Conservation (phyloP, 2,113 vertebrate genomes). For the Bolborhynchus lineola region DNA sequence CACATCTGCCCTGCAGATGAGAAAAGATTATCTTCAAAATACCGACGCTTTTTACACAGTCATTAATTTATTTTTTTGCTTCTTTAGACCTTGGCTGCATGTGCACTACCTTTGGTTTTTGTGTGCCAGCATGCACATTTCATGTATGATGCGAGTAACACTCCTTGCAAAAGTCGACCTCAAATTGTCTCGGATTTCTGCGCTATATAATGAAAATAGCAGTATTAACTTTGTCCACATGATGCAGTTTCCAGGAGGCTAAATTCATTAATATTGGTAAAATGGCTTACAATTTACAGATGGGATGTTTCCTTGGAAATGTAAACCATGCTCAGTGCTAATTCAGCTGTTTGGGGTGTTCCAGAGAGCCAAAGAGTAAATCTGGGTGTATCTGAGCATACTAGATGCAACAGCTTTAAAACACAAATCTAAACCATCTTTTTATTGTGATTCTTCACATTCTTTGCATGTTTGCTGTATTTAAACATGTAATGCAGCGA, state of each 20-base stretch:
- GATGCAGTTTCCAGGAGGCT: slow-evolving; percentile 4
- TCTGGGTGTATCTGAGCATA: not conserved
- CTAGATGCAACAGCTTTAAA: not conserved
- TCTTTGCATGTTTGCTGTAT: not conserved
- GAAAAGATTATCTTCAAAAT: slow-evolving; percentile 26
- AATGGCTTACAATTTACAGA: slow-evolving; percentile 12
- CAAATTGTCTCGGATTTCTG: slow-evolving; percentile 8
- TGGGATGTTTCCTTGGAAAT: not conserved
- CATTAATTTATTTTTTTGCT: not conserved
- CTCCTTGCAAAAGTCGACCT: not conserved
- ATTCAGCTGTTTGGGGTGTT: not conserved
- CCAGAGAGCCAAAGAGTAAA: not conserved
- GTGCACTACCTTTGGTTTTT: not conserved
- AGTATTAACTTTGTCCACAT: slow-evolving; percentile 8
- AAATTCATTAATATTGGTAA: not conserved
- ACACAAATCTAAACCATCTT: not conserved
- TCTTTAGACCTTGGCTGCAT: not conserved
- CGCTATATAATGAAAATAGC: slow-evolving; percentile 5
- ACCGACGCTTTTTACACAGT: not conserved
- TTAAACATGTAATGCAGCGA: not conserved
- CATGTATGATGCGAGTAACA: not conserved
- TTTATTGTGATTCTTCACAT: slow-evolving; percentile 11
- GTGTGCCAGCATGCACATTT: not conserved
- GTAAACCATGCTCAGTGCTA: not conserved
- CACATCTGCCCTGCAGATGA: slow-evolving; percentile 50